Evolutionary conservation across 2,888 invertebrate species (phyloP).

Genomic region (Diaphora mendica): DNA sequence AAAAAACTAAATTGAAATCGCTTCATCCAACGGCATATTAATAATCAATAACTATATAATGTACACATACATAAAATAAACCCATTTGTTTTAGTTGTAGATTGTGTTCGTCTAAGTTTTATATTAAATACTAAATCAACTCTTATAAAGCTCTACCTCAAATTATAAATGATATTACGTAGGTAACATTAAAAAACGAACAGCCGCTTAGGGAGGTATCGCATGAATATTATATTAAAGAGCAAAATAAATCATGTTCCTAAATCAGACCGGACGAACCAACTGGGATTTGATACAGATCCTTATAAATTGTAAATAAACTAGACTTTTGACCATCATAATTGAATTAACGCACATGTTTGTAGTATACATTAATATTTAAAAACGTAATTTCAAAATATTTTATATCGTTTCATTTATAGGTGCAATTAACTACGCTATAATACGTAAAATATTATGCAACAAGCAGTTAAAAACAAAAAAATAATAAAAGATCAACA

Average conservation of each 20-base stretch:
- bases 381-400: background rate
- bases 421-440: background rate
- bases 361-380: background rate
- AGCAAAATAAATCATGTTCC: slow-evolving; percentile 1
- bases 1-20: too few relatives aligned
- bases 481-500: background rate
- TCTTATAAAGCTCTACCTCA: background rate
- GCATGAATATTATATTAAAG: slow-evolving; percentile 11
- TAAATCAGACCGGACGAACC: background rate
- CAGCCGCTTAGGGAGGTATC: background rate
- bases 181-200: background rate
- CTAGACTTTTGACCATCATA: background rate
- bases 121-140: too few relatives aligned
- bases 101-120: too few relatives aligned
- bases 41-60: too few relatives aligned
- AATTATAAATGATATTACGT: background rate
- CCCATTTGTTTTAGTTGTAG: too few relatives aligned
- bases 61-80: too few relatives aligned
- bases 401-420: background rate
- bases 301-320: slow-evolving; percentile 1
- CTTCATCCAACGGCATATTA: too few relatives aligned
- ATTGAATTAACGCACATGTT: background rate
- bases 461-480: too few relatives aligned
- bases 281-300: slow-evolving; percentile 5
- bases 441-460: background rate